Conservation (phyloP, 1,140 invertebrate genomes). For the Pseudoatta argentina region DNA sequence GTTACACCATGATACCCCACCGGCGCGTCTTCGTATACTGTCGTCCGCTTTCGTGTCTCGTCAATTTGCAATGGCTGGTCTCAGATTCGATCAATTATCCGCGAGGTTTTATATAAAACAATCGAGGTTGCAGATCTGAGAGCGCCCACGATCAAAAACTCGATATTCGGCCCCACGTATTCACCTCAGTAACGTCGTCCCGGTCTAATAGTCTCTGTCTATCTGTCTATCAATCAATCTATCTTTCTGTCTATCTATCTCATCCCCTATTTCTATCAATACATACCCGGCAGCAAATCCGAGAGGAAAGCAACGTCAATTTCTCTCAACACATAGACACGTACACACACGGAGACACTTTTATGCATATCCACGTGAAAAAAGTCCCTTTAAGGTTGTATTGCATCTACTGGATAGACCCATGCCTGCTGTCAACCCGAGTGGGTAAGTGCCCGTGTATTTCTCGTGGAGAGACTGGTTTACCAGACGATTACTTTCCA, state of each 20-base stretch:
- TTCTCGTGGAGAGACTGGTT: slow-evolving; percentile 66
- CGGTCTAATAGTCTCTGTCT: slow-evolving; percentile 7
- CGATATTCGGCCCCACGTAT: not conserved
- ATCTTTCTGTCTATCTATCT: slow-evolving; percentile 24
- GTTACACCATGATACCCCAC: slow-evolving; percentile 52
- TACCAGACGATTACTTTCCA: slow-evolving; percentile 69
- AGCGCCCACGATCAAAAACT: slow-evolving; percentile 8
- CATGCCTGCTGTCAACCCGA: slow-evolving; percentile 84
- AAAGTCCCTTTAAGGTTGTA: slow-evolving; percentile 73
- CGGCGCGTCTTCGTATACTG: slow-evolving; percentile 61
- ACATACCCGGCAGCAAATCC: slow-evolving; percentile 48
- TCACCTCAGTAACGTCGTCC: slow-evolving; percentile 5
- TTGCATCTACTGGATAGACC: slow-evolving; percentile 81
- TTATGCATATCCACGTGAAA: slow-evolving; percentile 40
- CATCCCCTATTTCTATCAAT: slow-evolving; percentile 34
- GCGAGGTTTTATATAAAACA: slow-evolving; percentile 18
- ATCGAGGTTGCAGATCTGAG: slow-evolving; percentile 28
- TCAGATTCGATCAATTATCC: slow-evolving; percentile 36
- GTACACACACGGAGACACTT: slow-evolving; percentile 27
- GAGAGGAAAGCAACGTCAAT: slow-evolving; percentile 46
- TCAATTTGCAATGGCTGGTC: slow-evolving; percentile 64
- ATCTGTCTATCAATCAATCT: slow-evolving; percentile 23
- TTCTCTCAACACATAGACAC: slow-evolving; percentile 17
- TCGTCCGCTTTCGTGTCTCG: slow-evolving; percentile 70
- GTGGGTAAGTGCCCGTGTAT: slow-evolving; percentile 84